Evolutionary conservation across 2,888 invertebrate genomes (phyloP).

Genomic region (Axea sp.): DNA sequence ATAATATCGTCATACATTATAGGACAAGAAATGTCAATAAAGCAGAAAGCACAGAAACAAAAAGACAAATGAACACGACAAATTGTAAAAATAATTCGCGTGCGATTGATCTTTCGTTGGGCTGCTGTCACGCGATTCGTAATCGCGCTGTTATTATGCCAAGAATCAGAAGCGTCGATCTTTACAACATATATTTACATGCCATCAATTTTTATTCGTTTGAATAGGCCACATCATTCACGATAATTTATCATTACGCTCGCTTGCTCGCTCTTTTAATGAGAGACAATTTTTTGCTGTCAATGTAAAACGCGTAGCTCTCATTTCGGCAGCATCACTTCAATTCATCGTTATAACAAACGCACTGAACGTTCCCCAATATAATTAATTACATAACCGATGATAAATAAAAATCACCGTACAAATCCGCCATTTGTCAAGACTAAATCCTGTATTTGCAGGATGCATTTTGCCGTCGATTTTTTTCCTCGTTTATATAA

Average conservation of each 20-base stretch:
- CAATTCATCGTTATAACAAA: slow-evolving; percentile 6
- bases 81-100: too few species aligned
- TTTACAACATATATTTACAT: slow-evolving; percentile 7
- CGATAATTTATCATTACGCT: slow-evolving; percentile 19
- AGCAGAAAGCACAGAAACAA: too few species aligned
- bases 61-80: too few species aligned
- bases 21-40: too few species aligned
- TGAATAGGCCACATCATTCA: slow-evolving; percentile 10
- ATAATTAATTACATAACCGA: slow-evolving; percentile 3
- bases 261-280: slow-evolving; percentile 7
- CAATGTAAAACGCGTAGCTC: not conserved
- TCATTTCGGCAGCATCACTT: not conserved
- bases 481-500: too few species aligned
- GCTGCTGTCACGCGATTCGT: slow-evolving; percentile 5
- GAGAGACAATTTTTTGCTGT: slow-evolving; percentile 15
- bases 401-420: slow-evolving; percentile 3
- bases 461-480: too few species aligned
- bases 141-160: slow-evolving; percentile 6
- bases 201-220: slow-evolving; percentile 20
- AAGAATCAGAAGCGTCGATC: slow-evolving; percentile 1
- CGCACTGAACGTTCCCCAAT: not conserved
- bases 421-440: not conserved
- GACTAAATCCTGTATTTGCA: too few species aligned
- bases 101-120: slow-evolving; percentile 6
- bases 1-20: too few species aligned